phyloP scores from a whole-genome alignment of 2,888 invertebrate species.

The Coremacera marginata region DNA sequence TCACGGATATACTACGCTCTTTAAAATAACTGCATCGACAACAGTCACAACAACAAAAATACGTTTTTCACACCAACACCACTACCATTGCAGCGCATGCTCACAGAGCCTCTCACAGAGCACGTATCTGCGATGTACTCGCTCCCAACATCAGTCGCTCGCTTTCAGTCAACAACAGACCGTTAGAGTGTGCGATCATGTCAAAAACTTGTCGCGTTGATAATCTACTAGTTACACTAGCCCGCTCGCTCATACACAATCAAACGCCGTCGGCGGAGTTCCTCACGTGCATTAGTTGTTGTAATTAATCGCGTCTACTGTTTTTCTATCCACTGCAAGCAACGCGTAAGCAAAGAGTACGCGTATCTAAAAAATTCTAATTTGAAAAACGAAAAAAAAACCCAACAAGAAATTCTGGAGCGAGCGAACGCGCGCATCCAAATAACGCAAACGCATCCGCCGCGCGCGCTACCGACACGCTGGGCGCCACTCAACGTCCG shows the following conservation, averaged over 20 bases:
- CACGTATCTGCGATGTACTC: constrained; percentile 25
- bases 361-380: neutral
- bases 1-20: neutral
- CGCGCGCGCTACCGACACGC: constrained; percentile 10
- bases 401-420: neutral
- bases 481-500: constrained; percentile 12
- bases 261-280: constrained; percentile 13
- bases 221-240: constrained; percentile 15
- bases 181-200: constrained; percentile 65
- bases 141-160: constrained; percentile 25
- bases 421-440: constrained; percentile 27
- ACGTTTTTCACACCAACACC: neutral
- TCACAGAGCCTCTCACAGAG: neutral
- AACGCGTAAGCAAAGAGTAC: neutral
- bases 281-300: neutral
- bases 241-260: constrained; percentile 15
- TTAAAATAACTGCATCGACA: neutral
- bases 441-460: constrained; percentile 19
- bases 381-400: neutral
- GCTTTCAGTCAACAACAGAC: constrained; percentile 61
- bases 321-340: neutral
- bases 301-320: constrained; percentile 26
- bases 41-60: neutral
- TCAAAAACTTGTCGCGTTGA: constrained; percentile 44
- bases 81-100: constrained; percentile 1